Evolutionary conservation across 1,140 invertebrate species (phyloP).

Genomic region (Globodera ellingtonae): DNA sequence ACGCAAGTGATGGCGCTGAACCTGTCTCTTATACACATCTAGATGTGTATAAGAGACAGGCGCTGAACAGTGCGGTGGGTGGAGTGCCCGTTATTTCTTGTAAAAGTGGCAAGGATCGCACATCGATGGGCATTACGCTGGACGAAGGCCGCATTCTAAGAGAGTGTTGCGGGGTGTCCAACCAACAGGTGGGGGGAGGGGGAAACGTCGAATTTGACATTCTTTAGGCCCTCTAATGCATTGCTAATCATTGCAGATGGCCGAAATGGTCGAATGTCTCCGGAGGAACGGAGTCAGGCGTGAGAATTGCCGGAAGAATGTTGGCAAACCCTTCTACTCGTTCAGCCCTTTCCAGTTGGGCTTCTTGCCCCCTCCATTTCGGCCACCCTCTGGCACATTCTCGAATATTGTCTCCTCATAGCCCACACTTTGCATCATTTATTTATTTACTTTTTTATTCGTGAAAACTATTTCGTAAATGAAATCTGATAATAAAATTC

Average conservation of each 20-base stretch:
- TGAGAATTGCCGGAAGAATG: conserved; percentile 63
- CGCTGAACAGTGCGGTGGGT: conserved; percentile 44
- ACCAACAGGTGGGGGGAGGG: conserved; percentile 51
- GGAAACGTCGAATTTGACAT: conserved; percentile 5
- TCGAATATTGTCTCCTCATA: conserved; percentile 29
- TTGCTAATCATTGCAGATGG: conserved; percentile 41
- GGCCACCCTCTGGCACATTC: conserved; percentile 60
- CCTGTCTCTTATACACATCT: too few relatives aligned
- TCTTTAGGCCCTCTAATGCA: neutral
- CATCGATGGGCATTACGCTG: conserved; percentile 61
- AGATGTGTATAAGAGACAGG: too few relatives aligned
- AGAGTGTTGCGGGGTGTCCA: conserved; percentile 58
- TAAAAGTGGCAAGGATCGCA: conserved; percentile 63
- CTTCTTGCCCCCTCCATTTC: conserved; percentile 60
- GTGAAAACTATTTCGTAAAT: neutral
- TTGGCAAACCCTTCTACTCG: conserved; percentile 61
- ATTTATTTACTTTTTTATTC: neutral
- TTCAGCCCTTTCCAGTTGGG: conserved; percentile 65
- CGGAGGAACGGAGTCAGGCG: conserved; percentile 58
- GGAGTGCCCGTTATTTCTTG: conserved; percentile 51
- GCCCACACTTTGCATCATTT: neutral
- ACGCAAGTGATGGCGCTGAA: too few relatives aligned
- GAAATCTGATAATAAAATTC: neutral
- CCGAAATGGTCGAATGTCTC: conserved; percentile 53
- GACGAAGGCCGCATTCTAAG: conserved; percentile 57